Conservation (phyloP, 2,797 vertebrate genomes). For the Ctenochaetus hawaiiensis region DNA sequence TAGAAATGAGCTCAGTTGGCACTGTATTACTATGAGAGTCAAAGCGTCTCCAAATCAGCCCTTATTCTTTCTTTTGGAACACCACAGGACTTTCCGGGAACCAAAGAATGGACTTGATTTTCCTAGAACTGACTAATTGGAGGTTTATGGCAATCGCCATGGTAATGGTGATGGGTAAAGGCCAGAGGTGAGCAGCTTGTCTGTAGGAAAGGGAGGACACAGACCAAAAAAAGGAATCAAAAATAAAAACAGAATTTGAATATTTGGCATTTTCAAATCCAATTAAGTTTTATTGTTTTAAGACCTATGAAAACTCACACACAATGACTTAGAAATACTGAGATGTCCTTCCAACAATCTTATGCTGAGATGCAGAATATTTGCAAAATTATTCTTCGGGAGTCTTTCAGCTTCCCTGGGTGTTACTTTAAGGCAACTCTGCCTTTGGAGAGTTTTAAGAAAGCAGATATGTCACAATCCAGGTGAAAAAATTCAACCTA, state of each 20-base stretch:
- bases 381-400: neutral
- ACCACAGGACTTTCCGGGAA: conserved; percentile 44
- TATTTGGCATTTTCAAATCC: too few species aligned
- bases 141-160: conserved; percentile 17
- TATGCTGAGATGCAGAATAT: neutral
- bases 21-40: conserved; percentile 37
- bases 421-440: neutral
- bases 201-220: neutral
- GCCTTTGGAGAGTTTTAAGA: neutral
- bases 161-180: conserved; percentile 35
- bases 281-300: too few species aligned
- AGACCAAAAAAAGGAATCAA: neutral
- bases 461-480: neutral
- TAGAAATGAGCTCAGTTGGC: conserved; percentile 61
- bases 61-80: conserved; percentile 37
- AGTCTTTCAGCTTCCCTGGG: neutral
- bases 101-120: conserved; percentile 48
- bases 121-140: conserved; percentile 43
- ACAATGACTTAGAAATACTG: neutral
- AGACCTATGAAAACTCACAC: neutral
- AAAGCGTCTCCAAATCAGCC: conserved; percentile 36
- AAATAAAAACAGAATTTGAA: too few species aligned
- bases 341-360: neutral
- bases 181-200: conserved; percentile 24
- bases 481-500: too few species aligned